These are phyloP conservation scores for Achlya flavicornis DNA, from an alignment of 2,888 invertebrate species.

Conservation along the genomic window DNA sequence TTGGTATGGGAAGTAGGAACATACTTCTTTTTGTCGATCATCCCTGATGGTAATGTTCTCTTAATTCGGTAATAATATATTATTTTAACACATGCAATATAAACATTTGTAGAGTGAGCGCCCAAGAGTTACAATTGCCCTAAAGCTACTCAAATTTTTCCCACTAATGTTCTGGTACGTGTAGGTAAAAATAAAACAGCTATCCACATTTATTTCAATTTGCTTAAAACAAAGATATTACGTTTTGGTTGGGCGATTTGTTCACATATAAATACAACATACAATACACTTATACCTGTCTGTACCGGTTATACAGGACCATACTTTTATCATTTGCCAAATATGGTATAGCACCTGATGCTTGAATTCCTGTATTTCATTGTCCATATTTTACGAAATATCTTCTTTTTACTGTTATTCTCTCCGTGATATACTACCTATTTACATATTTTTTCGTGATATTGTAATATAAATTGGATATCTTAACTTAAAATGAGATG, in stretches of 20 bases:
- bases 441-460: too few species aligned
- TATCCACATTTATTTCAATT: slow-evolving; percentile 32
- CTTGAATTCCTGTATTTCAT: slow-evolving; percentile 1
- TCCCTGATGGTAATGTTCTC: too few species aligned
- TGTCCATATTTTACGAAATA: slow-evolving; percentile 32
- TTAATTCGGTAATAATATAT: too few species aligned
- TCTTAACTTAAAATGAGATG: too few species aligned
- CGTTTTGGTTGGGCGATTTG: slow-evolving; percentile 52
- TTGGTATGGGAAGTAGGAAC: too few species aligned
- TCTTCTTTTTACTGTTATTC: too few species aligned
- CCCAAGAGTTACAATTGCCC: neutral
- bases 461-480: too few species aligned
- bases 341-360: neutral
- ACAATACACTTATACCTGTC: neutral
- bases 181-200: neutral
- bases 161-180: neutral
- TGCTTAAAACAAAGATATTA: slow-evolving; percentile 50
- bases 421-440: too few species aligned
- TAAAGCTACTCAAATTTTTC: slow-evolving; percentile 1
- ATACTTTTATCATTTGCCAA: neutral
- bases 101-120: neutral
- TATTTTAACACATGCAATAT: neutral
- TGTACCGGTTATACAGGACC: neutral
- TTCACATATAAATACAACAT: neutral
- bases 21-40: too few species aligned